Conservation (phyloP, 2,797 vertebrate genomes). For the Spinus olivaceus region DNA sequence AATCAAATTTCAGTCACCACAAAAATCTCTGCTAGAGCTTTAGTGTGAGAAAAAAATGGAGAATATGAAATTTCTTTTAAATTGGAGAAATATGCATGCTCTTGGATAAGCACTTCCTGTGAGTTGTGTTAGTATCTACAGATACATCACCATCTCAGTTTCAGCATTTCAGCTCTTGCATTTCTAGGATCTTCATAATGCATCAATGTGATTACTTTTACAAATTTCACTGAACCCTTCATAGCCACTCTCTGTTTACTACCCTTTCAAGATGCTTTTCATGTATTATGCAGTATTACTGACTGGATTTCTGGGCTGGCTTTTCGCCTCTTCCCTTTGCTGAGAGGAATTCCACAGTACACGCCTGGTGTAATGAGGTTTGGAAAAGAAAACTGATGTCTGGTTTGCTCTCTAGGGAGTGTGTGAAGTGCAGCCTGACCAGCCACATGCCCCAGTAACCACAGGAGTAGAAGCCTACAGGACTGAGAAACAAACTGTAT, state of each 20-base stretch:
- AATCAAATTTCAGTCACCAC: background rate
- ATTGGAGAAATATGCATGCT: background rate
- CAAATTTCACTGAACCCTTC: background rate
- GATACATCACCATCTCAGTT: background rate
- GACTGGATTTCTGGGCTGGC: background rate
- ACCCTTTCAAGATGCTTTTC: background rate
- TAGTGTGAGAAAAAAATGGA: background rate
- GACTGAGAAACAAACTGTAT: background rate
- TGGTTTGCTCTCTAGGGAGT: background rate
- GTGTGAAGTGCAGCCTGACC: background rate
- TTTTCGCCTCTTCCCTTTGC: accelerated
- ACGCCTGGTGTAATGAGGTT: background rate
- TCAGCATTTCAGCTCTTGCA: background rate
- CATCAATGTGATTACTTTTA: background rate
- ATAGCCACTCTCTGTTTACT: background rate
- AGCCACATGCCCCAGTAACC: background rate
- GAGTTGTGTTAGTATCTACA: background rate
- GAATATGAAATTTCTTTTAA: background rate
- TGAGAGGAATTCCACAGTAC: background rate
- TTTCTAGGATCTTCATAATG: background rate
- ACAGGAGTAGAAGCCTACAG: background rate
- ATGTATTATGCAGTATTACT: background rate
- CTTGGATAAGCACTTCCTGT: background rate
- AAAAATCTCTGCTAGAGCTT: background rate
- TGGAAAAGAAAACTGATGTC: background rate